Percentiles rank a stretch among this genome's conserved stretches.
Conservation (phyloP, 1,140 invertebrate species). For the Maconellicoccus hirsutus region DNA sequence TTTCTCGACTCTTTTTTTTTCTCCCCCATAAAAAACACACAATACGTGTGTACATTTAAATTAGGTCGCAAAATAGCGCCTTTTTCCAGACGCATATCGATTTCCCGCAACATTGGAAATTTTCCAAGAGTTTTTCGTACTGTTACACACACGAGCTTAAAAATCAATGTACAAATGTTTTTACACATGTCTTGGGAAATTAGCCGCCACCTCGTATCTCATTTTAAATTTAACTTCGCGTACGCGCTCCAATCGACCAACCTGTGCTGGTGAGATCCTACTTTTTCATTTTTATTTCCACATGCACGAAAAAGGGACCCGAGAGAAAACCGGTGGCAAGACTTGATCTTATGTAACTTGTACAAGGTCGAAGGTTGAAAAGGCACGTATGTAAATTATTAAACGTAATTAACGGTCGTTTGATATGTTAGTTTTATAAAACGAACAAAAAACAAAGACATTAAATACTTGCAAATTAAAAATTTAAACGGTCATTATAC, state of each 20-base stretch:
- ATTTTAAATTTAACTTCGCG: no score
- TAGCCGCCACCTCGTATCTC: no score
- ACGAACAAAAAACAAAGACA: neutral
- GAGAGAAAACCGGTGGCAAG: neutral
- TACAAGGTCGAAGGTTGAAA: neutral
- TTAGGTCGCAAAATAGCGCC: neutral
- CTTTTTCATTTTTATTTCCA: no score
- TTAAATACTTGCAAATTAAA: constrained; percentile 1
- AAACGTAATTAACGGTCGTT: neutral
- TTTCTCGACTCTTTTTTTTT: no score
- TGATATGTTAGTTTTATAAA: neutral
- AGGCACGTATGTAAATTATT: neutral
- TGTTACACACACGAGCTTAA: no score
- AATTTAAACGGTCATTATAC: constrained; percentile 4
- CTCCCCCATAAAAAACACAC: no score
- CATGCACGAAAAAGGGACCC: no score
- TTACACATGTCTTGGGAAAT: neutral
- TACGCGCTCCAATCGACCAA: no score
- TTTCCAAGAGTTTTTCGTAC: neutral
- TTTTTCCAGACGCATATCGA: neutral
- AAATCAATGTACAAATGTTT: no score
- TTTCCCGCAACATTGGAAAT: neutral
- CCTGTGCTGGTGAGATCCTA: no score
- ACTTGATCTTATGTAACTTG: neutral
- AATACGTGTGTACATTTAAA: neutral